Conservation (phyloP, 1,140 invertebrate genomes). For the Achatina immaculata region DNA sequence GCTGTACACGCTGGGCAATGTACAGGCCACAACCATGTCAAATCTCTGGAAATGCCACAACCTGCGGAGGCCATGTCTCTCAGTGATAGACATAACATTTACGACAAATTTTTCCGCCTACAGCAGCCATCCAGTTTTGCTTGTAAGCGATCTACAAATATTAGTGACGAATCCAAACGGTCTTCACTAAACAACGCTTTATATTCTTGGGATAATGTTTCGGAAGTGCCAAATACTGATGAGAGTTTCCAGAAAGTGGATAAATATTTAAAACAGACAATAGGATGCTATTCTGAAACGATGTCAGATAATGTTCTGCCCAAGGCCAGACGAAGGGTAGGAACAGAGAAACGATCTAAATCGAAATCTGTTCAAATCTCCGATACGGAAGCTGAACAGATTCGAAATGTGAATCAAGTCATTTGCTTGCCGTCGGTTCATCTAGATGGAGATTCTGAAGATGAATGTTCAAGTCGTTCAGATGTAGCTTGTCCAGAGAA, state of each 20-base stretch:
- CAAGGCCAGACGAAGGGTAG: neutral
- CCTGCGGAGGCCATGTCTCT: too few species aligned
- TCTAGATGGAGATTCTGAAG: slow-evolving; percentile 14
- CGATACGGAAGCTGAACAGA: neutral
- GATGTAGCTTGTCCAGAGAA: neutral
- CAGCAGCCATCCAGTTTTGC: too few species aligned
- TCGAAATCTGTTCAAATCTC: neutral
- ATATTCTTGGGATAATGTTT: neutral
- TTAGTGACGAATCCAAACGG: neutral
- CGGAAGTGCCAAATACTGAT: neutral
- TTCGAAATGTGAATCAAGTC: neutral
- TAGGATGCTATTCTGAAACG: neutral
- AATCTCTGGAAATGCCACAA: too few species aligned
- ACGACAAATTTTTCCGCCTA: neutral
- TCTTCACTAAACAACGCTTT: neutral
- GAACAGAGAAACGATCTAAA: neutral
- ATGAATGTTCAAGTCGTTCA: neutral
- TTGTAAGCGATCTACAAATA: too few species aligned
- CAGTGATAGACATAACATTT: neutral
- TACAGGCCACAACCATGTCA: too few species aligned
- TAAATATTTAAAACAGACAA: neutral
- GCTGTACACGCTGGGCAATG: too few species aligned
- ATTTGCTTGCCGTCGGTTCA: slow-evolving; percentile 29
- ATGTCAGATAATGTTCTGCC: neutral
- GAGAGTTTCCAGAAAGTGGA: neutral